Evolutionary conservation across 2,113 vertebrate species (phyloP).

Genomic region (Phoxinus phoxinus): DNA sequence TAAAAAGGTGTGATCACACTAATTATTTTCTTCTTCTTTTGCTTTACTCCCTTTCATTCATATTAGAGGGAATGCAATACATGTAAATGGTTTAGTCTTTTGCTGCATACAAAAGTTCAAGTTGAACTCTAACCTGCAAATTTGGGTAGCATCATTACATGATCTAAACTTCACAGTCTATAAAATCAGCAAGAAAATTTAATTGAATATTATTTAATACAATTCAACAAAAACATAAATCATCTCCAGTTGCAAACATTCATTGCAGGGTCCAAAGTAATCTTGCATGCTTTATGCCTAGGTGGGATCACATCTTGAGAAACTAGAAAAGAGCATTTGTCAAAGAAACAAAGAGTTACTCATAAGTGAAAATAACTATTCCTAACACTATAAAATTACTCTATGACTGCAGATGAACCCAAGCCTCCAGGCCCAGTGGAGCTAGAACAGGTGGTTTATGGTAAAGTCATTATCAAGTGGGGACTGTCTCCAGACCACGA

Average conservation of each 20-base stretch:
- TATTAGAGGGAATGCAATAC: neutral
- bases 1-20: neutral
- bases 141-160: neutral
- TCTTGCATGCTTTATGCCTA: neutral
- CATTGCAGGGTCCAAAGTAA: neutral
- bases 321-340: neutral
- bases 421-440: conserved; percentile 81
- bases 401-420: conserved; percentile 76
- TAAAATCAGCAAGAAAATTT: neutral
- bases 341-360: neutral
- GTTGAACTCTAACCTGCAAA: neutral
- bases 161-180: neutral
- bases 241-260: neutral
- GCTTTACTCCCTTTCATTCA: neutral
- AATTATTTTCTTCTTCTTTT: too few species aligned
- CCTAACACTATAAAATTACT: neutral
- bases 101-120: neutral
- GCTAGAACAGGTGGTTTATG: conserved; percentile 81
- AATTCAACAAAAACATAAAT: too few species aligned
- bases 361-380: conserved; percentile 4
- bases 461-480: conserved; percentile 87
- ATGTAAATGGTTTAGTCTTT: neutral
- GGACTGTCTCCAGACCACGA: conserved; percentile 84
- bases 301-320: neutral
- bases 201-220: too few species aligned